Evolutionary conservation across 2,888 invertebrate species (phyloP).

Genomic region (Chymomyza procnemis): DNA sequence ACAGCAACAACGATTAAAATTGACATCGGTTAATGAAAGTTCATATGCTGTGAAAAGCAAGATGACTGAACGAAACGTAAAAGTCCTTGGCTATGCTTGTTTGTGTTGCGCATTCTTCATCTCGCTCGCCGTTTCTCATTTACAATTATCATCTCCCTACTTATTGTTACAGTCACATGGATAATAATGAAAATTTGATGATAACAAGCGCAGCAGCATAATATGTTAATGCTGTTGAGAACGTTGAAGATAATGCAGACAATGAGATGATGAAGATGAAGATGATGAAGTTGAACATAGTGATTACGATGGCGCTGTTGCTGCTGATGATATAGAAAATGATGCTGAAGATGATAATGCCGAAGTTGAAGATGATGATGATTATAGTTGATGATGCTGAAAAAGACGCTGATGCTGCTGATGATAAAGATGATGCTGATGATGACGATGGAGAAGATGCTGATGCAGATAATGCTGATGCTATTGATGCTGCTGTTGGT

Average conservation of each 20-base stretch:
- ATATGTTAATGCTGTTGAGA: background rate
- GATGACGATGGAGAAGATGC: no score
- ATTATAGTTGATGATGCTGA: no score
- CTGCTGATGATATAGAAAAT: no score
- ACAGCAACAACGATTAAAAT: background rate
- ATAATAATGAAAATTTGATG: background rate
- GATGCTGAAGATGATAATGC: background rate
- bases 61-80: background rate
- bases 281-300: background rate
- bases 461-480: background rate
- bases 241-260: background rate
- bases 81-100: background rate
- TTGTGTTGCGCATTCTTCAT: background rate
- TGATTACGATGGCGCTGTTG: no score
- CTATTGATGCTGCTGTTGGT: background rate
- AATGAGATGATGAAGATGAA: no score
- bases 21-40: background rate
- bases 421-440: background rate
- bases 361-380: background rate
- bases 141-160: background rate
- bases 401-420: background rate
- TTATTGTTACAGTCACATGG: background rate
- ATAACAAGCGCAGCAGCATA: background rate
- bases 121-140: background rate
- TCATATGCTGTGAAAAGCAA: background rate